Base-by-base conservation (phyloP, 2,113 vertebrate genomes). In the Nerophis lumbriciformis region DNA sequence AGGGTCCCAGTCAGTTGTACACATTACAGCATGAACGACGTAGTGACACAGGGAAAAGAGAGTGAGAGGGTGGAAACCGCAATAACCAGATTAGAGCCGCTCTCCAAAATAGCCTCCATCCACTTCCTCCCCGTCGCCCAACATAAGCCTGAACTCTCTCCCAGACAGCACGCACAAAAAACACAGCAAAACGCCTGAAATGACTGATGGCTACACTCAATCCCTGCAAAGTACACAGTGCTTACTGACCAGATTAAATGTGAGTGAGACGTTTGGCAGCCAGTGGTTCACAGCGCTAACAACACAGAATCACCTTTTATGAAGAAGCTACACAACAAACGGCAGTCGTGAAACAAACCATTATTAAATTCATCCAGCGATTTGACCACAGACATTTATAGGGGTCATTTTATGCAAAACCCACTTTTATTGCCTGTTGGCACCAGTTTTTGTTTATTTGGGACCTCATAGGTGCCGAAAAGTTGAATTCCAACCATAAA, bases 41-140 rank as follows among this genome's bases (percentile, higher is more conserved):
- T 49, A 16, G 53, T 71, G 74, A 72, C 39, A 71, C 56, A 66
- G 59, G 51, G 19, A 73, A 52, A 73, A 51, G 59, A 5, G 11
- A 73, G 47, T 4, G 52, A 62, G 61, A 65, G 56, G 65, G 6
- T 75, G 74, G 78, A 84, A 81, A 81, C 71, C 78, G 70, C 78
- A 61, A 71, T 76, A 75, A 83, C 77, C 72, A 83, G 77, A 82
- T 82, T 80, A 84, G 67, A 16, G 59, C 72, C 70, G 72, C 59
- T 69, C 78, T 79, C 56, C 75, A 48, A 83, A 85, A 85, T 80
- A 87, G 82, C 71, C 55, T 65, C 48, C 10, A 15, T 84, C 80
- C 66, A 68, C 72, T 81, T 87, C 80, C 73, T 84, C 63, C 63
- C 14, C 54, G 44, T 48, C 48, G 38, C 59, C 67, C 48, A 55